Evolutionary conservation across 1,140 invertebrate species (phyloP).

Genomic region (Orussus abietinus): DNA sequence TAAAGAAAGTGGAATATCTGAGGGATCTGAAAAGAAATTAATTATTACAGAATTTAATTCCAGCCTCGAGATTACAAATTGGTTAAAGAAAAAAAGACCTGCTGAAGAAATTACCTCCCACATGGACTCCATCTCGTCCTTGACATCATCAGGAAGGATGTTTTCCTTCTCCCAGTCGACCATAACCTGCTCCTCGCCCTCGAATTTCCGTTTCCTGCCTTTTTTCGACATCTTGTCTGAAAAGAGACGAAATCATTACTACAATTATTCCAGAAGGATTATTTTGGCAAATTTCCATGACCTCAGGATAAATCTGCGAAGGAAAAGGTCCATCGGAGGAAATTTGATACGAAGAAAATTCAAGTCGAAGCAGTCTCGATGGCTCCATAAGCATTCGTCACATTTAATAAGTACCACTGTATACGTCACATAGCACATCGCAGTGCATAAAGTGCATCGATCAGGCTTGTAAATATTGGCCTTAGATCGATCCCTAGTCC

Average conservation of each 20-base stretch:
- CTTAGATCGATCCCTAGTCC: no score
- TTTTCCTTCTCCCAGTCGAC: conserved; percentile 34
- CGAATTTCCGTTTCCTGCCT: conserved; percentile 26
- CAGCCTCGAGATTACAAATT: not conserved
- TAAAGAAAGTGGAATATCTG: conserved; percentile 61
- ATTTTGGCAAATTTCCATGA: no score
- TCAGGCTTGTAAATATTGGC: no score
- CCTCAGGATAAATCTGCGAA: no score
- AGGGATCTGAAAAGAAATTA: conserved; percentile 35
- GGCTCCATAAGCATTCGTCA: no score
- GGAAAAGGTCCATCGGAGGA: no score
- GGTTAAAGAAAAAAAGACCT: conserved; percentile 1
- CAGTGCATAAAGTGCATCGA: no score
- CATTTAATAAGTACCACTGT: no score
- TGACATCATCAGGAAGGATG: conserved; percentile 30
- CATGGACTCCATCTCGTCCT: conserved; percentile 41
- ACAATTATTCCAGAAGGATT: conserved; percentile 10
- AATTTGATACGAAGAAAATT: no score
- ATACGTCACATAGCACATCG: no score
- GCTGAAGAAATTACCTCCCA: conserved; percentile 38
- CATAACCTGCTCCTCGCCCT: conserved; percentile 22
- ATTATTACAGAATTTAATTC: not conserved
- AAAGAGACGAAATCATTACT: conserved; percentile 12
- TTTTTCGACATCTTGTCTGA: conserved; percentile 28
- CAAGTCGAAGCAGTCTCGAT: no score